Conservation (phyloP, 2,113 vertebrate genomes). For the Pungitius pungitius region DNA sequence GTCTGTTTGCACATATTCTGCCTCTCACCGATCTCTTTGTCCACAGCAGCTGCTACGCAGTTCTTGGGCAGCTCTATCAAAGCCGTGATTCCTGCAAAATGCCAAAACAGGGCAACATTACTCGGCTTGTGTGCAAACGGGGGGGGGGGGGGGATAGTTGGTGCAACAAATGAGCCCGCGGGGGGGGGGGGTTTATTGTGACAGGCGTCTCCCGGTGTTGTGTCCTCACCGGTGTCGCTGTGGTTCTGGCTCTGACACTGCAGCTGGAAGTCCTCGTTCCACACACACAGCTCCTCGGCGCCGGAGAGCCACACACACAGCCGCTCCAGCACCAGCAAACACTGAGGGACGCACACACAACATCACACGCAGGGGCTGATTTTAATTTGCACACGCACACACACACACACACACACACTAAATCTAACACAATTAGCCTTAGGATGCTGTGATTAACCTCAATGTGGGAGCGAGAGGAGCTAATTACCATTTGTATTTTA, state of each 20-base stretch:
- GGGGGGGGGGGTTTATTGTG: too few relatives aligned
- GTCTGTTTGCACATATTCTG: background rate
- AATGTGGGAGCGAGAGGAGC: slow-evolving; percentile 19
- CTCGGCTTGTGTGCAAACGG: slow-evolving; percentile 24
- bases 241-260: slow-evolving; percentile 86
- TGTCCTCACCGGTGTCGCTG: slow-evolving; percentile 87
- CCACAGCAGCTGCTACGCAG: slow-evolving; percentile 89
- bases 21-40: slow-evolving; percentile 90
- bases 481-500: slow-evolving; percentile 22
- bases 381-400: slow-evolving; percentile 61
- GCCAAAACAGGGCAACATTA: background rate
- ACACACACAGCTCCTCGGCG: slow-evolving; percentile 90
- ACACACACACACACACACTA: slow-evolving; percentile 70
- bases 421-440: slow-evolving; percentile 39
- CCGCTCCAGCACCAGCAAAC: slow-evolving; percentile 87
- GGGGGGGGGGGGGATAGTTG: background rate
- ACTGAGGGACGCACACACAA: slow-evolving; percentile 76
- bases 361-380: background rate
- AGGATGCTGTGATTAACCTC: slow-evolving; percentile 45
- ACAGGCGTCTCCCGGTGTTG: background rate
- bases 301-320: slow-evolving; percentile 90
- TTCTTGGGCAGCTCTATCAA: slow-evolving; percentile 91
- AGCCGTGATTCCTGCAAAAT: slow-evolving; percentile 84
- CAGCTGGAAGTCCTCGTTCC: slow-evolving; percentile 90
- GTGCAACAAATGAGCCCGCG: background rate